Percentiles rank a stretch among this genome's conserved stretches.
Conservation (phyloP, 2,797 vertebrate genomes). For the Eulemur coronatus region DNA sequence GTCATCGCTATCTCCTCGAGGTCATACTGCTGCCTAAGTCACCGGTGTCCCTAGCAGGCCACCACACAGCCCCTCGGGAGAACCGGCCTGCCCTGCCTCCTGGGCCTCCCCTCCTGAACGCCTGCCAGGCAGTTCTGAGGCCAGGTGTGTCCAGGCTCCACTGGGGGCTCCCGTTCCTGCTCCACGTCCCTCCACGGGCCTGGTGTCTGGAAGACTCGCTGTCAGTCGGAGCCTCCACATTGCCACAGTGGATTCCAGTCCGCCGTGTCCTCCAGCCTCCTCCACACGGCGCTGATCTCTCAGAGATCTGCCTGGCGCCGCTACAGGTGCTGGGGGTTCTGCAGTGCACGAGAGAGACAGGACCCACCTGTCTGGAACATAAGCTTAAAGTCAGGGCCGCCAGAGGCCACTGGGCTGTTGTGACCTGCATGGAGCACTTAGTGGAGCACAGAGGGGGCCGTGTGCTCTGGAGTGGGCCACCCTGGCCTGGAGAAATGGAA, state of each 20-base stretch:
- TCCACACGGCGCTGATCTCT: neutral
- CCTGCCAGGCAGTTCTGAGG: neutral
- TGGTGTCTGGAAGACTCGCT: fast-evolving
- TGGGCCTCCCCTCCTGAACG: neutral
- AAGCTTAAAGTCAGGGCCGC: neutral
- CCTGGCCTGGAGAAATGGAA: neutral
- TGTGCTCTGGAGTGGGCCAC: neutral
- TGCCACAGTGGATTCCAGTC: neutral
- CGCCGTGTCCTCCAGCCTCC: neutral
- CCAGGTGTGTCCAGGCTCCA: neutral
- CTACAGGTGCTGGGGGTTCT: neutral
- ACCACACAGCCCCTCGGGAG: fast-evolving
- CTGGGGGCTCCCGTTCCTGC: neutral
- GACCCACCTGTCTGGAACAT: no score
- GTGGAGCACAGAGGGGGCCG: neutral
- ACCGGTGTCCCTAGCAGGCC: neutral
- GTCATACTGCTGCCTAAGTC: neutral
- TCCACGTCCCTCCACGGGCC: neutral
- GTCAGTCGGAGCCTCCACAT: neutral
- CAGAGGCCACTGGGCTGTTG: neutral
- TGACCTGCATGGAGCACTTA: no score
- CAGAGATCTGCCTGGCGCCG: neutral
- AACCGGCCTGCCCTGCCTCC: neutral
- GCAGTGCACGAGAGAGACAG: neutral
- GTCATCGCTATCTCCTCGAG: neutral